Conservation (phyloP, 2,797 vertebrate genomes). For the Synanceia verrucosa region DNA sequence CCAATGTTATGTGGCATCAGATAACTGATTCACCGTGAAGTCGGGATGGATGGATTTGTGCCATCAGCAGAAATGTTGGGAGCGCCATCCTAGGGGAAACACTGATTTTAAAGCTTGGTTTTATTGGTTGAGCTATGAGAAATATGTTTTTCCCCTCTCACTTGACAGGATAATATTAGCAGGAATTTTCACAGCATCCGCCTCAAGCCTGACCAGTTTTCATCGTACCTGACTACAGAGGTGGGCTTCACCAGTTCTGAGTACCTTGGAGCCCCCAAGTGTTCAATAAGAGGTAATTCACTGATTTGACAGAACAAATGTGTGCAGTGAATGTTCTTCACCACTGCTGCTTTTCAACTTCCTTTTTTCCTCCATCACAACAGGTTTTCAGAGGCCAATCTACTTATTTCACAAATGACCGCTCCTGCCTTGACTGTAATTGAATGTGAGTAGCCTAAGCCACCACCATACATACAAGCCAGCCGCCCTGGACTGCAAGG, state of each 20-base stretch:
- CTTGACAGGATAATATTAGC: slow-evolving; percentile 85
- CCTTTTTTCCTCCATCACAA: neutral
- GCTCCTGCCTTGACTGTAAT: slow-evolving; percentile 62
- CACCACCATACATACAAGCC: slow-evolving; percentile 34
- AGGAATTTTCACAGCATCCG: slow-evolving; percentile 88
- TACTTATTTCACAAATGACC: slow-evolving; percentile 90
- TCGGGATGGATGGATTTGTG: too few species aligned
- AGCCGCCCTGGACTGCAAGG: slow-evolving; percentile 53
- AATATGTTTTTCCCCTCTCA: neutral
- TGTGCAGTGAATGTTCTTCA: neutral
- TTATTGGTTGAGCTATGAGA: neutral
- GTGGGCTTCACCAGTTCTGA: slow-evolving; percentile 92
- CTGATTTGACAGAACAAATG: neutral
- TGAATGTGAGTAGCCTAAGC: slow-evolving; percentile 66
- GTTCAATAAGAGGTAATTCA: slow-evolving; percentile 85
- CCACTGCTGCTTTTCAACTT: neutral
- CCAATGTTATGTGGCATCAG: too few species aligned
- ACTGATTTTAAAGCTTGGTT: neutral
- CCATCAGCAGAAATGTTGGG: too few species aligned
- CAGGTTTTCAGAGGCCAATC: slow-evolving; percentile 92
- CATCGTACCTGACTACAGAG: slow-evolving; percentile 86
- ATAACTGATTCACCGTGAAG: too few species aligned
- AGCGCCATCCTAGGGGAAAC: too few species aligned
- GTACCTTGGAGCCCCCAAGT: slow-evolving; percentile 86
- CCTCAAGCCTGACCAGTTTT: slow-evolving; percentile 90